phyloP scores from a whole-genome alignment of 2,797 vertebrate genomes.

The Ceryle rudis region DNA sequence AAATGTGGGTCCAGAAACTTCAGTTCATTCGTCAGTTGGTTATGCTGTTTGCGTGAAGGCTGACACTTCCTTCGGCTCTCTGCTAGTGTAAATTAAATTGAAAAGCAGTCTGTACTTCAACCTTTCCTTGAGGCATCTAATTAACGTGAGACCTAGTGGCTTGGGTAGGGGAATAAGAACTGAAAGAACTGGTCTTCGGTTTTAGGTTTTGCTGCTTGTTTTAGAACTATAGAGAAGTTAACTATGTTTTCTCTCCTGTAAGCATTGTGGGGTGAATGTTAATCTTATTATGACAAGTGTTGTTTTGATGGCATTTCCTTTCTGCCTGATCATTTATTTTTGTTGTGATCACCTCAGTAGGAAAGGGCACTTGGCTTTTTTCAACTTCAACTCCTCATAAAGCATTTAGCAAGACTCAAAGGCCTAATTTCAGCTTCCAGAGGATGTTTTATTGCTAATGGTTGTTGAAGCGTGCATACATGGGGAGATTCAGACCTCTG shows the following conservation, averaged over 20 bases:
- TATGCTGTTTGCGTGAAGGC: neutral
- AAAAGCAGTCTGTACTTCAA: neutral
- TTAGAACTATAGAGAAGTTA: neutral
- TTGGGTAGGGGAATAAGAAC: neutral
- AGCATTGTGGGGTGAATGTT: neutral
- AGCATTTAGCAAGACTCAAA: neutral
- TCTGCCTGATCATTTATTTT: neutral
- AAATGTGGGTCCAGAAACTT: neutral
- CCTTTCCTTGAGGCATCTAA: neutral
- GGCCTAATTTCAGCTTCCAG: neutral
- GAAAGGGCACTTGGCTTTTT: neutral
- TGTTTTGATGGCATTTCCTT: neutral
- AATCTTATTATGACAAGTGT: neutral
- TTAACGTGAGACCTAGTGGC: neutral
- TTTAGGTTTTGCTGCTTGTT: neutral
- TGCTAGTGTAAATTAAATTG: neutral
- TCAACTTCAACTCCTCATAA: neutral
- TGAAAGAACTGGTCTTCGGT: neutral
- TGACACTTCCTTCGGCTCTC: neutral
- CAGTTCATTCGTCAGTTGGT: neutral
- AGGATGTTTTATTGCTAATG: neutral
- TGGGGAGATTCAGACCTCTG: neutral
- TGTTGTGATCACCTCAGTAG: neutral
- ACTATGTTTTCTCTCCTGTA: neutral
- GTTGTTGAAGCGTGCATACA: neutral